A percentile compares a stretch with the other conserved stretches of the same genome.
These are phyloP conservation scores for Aphelocoma californica DNA, from an alignment of 2,797 vertebrate genomes.

Conservation along the genomic window DNA sequence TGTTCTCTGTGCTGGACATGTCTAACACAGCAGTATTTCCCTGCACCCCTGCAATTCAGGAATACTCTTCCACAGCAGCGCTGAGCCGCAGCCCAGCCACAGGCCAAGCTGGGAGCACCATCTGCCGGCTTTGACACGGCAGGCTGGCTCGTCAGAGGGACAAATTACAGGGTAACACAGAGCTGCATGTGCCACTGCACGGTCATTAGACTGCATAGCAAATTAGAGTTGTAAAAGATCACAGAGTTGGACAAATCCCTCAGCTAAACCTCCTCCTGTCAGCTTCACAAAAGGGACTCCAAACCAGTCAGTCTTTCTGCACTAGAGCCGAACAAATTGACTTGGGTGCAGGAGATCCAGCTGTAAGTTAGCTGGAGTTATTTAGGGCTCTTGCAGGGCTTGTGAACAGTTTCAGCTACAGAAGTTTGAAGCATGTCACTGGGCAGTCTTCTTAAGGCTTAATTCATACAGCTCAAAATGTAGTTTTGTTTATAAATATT, in stretches of 20 bases:
- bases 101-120: constrained; percentile 20
- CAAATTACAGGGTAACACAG: background rate
- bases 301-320: background rate
- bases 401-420: background rate
- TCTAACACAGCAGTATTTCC: background rate
- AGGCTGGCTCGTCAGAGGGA: background rate
- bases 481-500: background rate
- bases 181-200: accelerated
- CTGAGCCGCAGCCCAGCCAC: background rate
- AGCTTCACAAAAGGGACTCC: background rate
- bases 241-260: background rate
- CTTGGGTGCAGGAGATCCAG: background rate
- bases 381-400: background rate
- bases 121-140: background rate
- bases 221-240: background rate
- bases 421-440: background rate
- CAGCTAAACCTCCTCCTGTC: background rate
- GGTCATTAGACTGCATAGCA: background rate
- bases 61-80: background rate
- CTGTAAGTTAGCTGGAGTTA: background rate
- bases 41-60: background rate
- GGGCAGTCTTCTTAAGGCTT: background rate
- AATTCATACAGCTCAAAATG: background rate
- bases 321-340: background rate
- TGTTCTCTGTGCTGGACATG: background rate